These are phyloP conservation scores for Mesitornis unicolor DNA, from an alignment of 2,113 vertebrate species.

Conservation along the genomic window DNA sequence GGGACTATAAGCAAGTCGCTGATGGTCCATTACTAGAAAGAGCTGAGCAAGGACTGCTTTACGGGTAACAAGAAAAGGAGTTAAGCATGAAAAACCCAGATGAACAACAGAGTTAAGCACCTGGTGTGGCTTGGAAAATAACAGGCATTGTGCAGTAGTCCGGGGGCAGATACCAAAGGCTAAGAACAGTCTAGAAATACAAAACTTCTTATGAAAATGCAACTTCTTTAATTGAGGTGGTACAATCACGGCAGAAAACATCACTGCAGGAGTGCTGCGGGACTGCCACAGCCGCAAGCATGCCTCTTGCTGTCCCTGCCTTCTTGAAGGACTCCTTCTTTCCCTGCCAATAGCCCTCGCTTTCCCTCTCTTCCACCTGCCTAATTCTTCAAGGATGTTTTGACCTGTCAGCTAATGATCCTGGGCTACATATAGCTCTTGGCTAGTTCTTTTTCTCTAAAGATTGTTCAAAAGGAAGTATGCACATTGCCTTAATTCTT, in stretches of 20 bases:
- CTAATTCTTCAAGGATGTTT: background rate
- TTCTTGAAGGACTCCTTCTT: background rate
- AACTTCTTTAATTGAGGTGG: background rate
- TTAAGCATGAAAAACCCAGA: background rate
- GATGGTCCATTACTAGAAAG: background rate
- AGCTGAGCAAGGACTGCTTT: background rate
- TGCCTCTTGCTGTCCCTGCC: background rate
- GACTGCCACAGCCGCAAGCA: background rate
- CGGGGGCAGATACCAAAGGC: background rate
- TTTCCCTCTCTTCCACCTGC: background rate
- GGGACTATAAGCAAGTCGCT: background rate
- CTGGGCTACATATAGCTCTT: background rate
- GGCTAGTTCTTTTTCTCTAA: background rate
- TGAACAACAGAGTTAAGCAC: background rate
- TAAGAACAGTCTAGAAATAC: background rate
- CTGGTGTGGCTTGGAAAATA: background rate
- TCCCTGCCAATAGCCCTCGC: background rate
- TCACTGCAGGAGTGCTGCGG: background rate
- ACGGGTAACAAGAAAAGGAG: background rate
- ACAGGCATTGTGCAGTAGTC: background rate
- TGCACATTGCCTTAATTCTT: background rate
- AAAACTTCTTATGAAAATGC: background rate
- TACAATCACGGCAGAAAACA: background rate
- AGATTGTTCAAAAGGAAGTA: background rate
- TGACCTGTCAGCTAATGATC: background rate